These are phyloP conservation scores for Drosophila trichaetosa DNA, from an alignment of 2,888 invertebrate species.

Conservation along the genomic window DNA sequence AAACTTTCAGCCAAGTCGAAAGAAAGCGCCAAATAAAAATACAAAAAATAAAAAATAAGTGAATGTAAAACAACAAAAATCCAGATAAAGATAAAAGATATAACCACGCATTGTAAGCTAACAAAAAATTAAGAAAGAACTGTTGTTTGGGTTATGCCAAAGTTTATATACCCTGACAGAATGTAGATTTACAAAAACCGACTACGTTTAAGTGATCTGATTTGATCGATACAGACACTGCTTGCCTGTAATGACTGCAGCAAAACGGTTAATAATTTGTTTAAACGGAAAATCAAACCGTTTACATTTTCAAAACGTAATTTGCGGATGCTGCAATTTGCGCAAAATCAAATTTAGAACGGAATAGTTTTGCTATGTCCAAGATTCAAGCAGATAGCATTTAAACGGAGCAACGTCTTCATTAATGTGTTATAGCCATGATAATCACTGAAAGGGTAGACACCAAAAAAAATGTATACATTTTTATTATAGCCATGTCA, in stretches of 20 bases:
- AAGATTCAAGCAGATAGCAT: neutral
- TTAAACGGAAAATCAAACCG: neutral
- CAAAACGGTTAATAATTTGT: neutral
- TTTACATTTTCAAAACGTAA: neutral
- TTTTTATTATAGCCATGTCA: slow-evolving; percentile 46
- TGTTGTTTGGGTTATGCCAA: neutral
- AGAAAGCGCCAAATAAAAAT: slow-evolving; percentile 69
- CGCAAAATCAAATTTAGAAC: neutral
- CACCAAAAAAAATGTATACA: neutral
- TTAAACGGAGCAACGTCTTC: neutral
- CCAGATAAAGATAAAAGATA: slow-evolving; percentile 33
- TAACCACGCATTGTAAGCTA: slow-evolving; percentile 33
- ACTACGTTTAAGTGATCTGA: neutral
- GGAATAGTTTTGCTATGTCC: no score
- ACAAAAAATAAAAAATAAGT: slow-evolving; percentile 53
- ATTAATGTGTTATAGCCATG: neutral
- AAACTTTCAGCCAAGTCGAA: slow-evolving; percentile 66
- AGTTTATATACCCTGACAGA: slow-evolving; percentile 20
- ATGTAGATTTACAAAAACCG: neutral
- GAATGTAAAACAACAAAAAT: slow-evolving; percentile 57
- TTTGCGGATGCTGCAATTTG: neutral
- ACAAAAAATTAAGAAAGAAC: neutral
- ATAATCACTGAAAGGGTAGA: slow-evolving; percentile 1
- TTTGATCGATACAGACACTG: neutral
- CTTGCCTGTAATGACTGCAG: neutral